These are phyloP conservation scores for Micromys minutus DNA, from an alignment of 2,113 vertebrate genomes.

Conservation along the genomic window DNA sequence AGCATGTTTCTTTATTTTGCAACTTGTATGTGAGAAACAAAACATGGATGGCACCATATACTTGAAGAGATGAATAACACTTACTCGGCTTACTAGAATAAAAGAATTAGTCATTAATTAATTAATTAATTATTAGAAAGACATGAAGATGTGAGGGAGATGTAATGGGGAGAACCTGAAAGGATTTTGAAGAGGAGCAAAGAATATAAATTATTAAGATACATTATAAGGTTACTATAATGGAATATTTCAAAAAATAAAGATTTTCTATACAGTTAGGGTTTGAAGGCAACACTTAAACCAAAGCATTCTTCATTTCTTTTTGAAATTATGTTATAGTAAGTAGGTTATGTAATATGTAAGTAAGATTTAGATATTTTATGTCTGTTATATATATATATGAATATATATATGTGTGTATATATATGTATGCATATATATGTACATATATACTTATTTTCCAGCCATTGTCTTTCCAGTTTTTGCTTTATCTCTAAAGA, in stretches of 20 bases:
- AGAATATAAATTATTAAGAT: not conserved
- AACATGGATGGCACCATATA: not conserved
- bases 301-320: not conserved
- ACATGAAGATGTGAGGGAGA: not conserved
- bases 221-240: too few species aligned
- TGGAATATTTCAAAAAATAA: not conserved
- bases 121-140: not conserved
- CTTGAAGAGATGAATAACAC: not conserved
- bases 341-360: not conserved
- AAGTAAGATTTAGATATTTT: not conserved
- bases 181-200: too few species aligned
- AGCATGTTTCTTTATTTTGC: not conserved
- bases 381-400: not conserved
- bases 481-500: not conserved
- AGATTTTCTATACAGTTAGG: not conserved
- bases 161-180: not conserved
- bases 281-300: slow-evolving; percentile 1
- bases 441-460: not conserved
- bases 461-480: not conserved
- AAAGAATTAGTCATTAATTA: too few species aligned
- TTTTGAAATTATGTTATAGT: not conserved
- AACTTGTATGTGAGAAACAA: not conserved
- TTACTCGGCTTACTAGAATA: not conserved
- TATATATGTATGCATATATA: too few species aligned
- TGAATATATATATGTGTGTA: too few species aligned